phyloP scores from a whole-genome alignment of 2,797 vertebrate genomes.

The Lindbergichthys nudifrons region DNA sequence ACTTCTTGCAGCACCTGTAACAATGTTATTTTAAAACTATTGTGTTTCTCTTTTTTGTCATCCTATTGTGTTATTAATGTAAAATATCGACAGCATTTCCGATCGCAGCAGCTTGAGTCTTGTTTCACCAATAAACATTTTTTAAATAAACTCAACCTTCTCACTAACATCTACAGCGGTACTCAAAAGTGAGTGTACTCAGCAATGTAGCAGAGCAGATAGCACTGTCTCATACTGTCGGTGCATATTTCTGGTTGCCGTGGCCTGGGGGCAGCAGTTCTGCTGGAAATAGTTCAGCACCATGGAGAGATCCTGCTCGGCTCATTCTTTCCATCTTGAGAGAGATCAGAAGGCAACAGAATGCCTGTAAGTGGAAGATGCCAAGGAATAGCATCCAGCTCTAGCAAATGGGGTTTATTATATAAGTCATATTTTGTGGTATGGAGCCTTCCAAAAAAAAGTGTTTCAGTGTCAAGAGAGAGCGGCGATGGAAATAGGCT shows the following conservation, averaged over 20 bases:
- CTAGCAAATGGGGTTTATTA: conserved; percentile 47
- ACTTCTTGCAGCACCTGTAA: too few relatives aligned
- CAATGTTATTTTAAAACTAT: too few relatives aligned
- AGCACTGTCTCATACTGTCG: conserved; percentile 30
- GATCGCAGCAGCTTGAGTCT: neutral
- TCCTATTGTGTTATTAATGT: neutral
- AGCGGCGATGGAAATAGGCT: conserved; percentile 3
- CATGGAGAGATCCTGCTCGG: conserved; percentile 71
- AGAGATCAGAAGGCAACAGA: conserved; percentile 70
- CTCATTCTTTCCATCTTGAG: conserved; percentile 64
- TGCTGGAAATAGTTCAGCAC: conserved; percentile 78
- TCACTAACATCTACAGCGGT: conserved; percentile 12
- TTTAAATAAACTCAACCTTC: neutral
- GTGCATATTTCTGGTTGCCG: conserved; percentile 56
- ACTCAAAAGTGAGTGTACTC: conserved; percentile 10
- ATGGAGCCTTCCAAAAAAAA: conserved; percentile 21
- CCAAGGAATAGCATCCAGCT: conserved; percentile 54
- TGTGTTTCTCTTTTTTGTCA: too few relatives aligned
- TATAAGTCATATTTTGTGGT: conserved; percentile 43
- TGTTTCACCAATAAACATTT: neutral
- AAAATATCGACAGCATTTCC: neutral
- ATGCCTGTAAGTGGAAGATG: conserved; percentile 64
- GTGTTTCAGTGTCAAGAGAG: conserved; percentile 1
- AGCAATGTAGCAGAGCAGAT: conserved; percentile 7
- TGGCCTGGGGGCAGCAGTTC: conserved; percentile 67